These are phyloP conservation scores for Novumbra hubbsi DNA, from an alignment of 2,797 vertebrate species.

Conservation along the genomic window DNA sequence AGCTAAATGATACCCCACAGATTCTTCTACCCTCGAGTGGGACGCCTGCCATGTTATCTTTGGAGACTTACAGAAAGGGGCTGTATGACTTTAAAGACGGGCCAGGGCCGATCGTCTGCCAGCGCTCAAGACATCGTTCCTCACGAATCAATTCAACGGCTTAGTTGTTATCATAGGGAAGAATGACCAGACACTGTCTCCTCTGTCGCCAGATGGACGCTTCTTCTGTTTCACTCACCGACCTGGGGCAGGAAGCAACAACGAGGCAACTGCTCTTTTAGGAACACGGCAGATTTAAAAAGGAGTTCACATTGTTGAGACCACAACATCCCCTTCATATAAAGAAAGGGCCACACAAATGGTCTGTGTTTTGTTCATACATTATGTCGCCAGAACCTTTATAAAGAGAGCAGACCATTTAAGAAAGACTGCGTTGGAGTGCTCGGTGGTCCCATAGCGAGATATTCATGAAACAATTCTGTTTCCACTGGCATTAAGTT, in stretches of 20 bases:
- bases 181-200: slow-evolving; percentile 50
- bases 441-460: not conserved
- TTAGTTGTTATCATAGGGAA: slow-evolving; percentile 48
- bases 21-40: not conserved
- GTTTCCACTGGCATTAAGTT: not conserved
- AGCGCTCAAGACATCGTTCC: not conserved
- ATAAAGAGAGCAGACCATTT: not conserved
- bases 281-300: not conserved
- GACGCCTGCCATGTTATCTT: not conserved
- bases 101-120: not conserved
- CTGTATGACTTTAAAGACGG: not conserved
- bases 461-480: not conserved
- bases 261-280: too few relatives aligned
- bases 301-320: not conserved
- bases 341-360: not conserved
- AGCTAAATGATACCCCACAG: not conserved
- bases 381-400: not conserved
- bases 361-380: not conserved
- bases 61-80: not conserved
- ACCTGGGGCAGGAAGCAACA: not conserved
- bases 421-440: not conserved
- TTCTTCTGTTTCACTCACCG: slow-evolving; percentile 34
- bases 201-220: slow-evolving; percentile 56
- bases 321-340: not conserved
- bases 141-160: slow-evolving; percentile 11